A percentile compares a stretch with the other conserved stretches of the same genome.
These are phyloP conservation scores for Aleiodes alternator DNA, from an alignment of 2,888 invertebrate species.

Conservation along the genomic window DNA sequence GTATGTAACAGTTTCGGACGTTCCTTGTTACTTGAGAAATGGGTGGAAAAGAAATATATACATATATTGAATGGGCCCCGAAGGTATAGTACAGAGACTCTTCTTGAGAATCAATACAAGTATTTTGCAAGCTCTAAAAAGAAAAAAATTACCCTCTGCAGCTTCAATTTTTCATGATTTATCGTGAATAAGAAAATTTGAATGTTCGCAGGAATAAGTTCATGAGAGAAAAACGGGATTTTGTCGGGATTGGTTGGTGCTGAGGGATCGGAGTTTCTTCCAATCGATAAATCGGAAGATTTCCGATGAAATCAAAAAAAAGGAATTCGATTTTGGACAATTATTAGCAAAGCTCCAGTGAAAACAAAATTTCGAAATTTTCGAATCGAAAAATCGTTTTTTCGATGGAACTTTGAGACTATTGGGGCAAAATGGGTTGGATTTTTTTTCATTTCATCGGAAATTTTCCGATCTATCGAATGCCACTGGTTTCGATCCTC, in stretches of 20 bases:
- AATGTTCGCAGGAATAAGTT: no score
- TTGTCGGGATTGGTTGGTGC: no score
- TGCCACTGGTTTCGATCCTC: background rate
- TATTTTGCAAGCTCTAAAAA: slow-evolving; percentile 16
- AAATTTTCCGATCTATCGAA: background rate
- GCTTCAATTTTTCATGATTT: no score
- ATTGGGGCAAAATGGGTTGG: background rate
- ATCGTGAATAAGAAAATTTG: no score
- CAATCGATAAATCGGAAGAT: background rate
- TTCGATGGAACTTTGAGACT: background rate
- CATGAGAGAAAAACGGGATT: no score
- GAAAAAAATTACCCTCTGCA: background rate
- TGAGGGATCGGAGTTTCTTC: no score
- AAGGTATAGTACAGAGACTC: background rate
- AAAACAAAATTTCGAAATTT: background rate
- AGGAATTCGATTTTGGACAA: background rate
- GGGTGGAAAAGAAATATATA: background rate
- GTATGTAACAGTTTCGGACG: slow-evolving; percentile 11
- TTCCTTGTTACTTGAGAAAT: slow-evolving; percentile 9
- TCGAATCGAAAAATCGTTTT: slow-evolving; percentile 13
- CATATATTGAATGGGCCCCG: background rate
- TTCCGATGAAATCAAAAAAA: slow-evolving; percentile 1
- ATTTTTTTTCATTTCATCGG: background rate
- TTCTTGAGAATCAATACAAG: background rate
- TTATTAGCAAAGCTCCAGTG: background rate